Evolutionary conservation across 2,797 vertebrate genomes (phyloP).

Genomic region (Toxotes lorentzi): DNA sequence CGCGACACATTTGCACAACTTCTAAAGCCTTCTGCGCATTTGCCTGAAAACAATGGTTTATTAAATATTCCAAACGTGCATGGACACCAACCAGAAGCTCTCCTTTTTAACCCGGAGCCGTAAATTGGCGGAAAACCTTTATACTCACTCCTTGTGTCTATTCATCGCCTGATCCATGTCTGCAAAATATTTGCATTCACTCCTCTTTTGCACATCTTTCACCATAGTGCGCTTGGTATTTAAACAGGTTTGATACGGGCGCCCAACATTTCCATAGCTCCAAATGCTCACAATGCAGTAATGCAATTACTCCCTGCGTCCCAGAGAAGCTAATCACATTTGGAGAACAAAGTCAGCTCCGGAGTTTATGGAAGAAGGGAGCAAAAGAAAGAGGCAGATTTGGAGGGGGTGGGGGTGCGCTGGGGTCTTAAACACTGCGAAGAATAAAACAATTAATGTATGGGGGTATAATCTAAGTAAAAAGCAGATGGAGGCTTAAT

Average conservation of each 20-base stretch:
- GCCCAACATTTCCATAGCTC: constrained; percentile 78
- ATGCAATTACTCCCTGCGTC: constrained; percentile 87
- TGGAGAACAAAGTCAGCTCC: constrained; percentile 85
- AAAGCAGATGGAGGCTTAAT: constrained; percentile 86
- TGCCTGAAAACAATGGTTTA: constrained; percentile 62
- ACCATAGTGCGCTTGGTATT: constrained; percentile 68
- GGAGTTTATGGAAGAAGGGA: constrained; percentile 80
- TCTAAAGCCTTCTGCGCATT: constrained; percentile 24
- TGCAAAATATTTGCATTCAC: constrained; percentile 80
- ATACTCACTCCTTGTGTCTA: constrained; percentile 60
- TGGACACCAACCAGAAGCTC: constrained; percentile 75
- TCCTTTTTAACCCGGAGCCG: constrained; percentile 50
- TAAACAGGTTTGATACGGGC: constrained; percentile 87
- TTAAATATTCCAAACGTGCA: constrained; percentile 76
- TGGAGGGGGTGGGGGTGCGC: constrained; percentile 40
- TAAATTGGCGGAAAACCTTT: constrained; percentile 69
- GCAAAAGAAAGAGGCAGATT: constrained; percentile 70
- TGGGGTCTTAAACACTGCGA: constrained; percentile 76
- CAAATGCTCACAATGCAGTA: constrained; percentile 81
- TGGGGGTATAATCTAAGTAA: constrained; percentile 81
- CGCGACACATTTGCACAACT: constrained; percentile 41
- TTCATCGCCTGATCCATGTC: constrained; percentile 73
- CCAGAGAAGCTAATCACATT: constrained; percentile 87
- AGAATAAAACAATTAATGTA: constrained; percentile 84
- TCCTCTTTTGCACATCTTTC: constrained; percentile 69